Base-by-base conservation (phyloP, 2,113 vertebrate genomes). In the Engystomops pustulosus region DNA sequence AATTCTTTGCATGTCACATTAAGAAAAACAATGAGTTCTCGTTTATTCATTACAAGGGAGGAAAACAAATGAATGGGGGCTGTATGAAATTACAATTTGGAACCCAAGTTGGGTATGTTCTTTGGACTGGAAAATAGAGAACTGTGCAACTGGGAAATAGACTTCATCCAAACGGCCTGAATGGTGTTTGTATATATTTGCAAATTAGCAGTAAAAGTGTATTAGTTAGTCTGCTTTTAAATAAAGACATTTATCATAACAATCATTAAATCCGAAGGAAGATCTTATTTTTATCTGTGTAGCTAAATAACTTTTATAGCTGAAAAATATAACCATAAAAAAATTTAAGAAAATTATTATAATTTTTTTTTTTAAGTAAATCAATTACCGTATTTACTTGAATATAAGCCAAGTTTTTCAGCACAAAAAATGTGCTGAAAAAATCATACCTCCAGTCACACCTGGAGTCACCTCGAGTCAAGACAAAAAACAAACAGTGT, bases 21-120 rank as follows among this genome's bases (percentile, higher is more conserved):
- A 85, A 85, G 75, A 85, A 85, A 85, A 85, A 85, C 83, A 85
- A 85, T 85, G 83, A 85, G 75, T 68, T 85, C 65, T 58, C 62
- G 69, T 83, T 77, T 85, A 85, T 79, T 85, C 83, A 85, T 85
- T 85, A 85, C 75, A 70, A 58, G 67, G 83, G 83, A 85, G 83
- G 74, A 12, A 79, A 69, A 49, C 12, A 79, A 79, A 70, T 53
- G 62, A 79, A 85, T 45, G 83, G 75, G 75, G 83, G 83, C 74
- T 79, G 83, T 79, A 49, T 68, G 41, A 78, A 78, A 85, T 79
- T 79, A 85, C 30, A 85, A 85, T 79, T 85, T 51, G 76, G 60
- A 41, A 44, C 45, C 62, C 23, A 27, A 69, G 32, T 62, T 84
- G 27, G 71, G 83, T 70, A 44, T 79, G 83, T 34, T 85, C 83